phyloP scores from a whole-genome alignment of 2,113 vertebrate genomes.

The Talpa occidentalis region DNA sequence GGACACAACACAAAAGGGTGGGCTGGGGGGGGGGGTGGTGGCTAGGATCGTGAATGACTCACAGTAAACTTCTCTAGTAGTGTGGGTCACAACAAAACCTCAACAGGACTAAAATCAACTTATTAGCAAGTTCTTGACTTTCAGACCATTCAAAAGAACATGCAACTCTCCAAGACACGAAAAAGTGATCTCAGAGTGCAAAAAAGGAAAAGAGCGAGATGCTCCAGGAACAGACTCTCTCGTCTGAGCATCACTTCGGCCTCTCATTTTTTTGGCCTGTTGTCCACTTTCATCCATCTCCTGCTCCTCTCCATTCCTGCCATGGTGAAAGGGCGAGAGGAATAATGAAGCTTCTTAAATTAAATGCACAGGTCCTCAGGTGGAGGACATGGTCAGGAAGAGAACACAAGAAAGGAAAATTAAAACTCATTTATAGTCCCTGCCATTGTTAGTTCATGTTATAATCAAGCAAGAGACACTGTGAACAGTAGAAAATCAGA shows the following conservation, averaged over 20 bases:
- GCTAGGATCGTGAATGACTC: neutral
- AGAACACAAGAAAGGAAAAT: neutral
- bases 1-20: neutral
- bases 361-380: neutral
- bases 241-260: neutral
- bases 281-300: neutral
- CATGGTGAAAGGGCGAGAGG: neutral
- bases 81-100: neutral
- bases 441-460: neutral
- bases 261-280: neutral
- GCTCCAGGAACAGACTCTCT: neutral
- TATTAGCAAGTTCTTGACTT: slow-evolving; percentile 13
- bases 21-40: neutral
- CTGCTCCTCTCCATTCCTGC: neutral
- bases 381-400: neutral
- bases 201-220: neutral
- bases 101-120: neutral
- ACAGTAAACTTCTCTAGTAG: neutral
- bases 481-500: neutral
- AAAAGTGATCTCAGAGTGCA: slow-evolving; percentile 2
- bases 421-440: neutral
- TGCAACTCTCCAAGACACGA: neutral
- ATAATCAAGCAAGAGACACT: neutral
- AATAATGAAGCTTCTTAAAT: neutral
- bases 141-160: neutral